Conservation (phyloP, 2,113 vertebrate species). For the Odontophorus gujanensis region DNA sequence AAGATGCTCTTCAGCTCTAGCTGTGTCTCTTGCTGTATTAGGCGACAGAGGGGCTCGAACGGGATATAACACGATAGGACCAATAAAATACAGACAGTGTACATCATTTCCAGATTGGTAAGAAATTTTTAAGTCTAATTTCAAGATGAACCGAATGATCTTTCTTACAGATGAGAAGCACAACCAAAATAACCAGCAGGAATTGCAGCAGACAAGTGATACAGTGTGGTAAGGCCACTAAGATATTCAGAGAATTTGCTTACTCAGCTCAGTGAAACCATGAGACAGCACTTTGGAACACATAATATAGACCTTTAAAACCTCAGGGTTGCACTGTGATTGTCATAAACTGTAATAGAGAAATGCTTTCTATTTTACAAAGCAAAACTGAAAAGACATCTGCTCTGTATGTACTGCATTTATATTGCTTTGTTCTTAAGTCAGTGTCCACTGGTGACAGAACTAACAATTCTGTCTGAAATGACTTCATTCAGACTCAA, state of each 20-base stretch:
- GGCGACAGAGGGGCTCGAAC: too few species aligned
- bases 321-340: constrained; percentile 17
- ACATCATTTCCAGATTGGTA: not conserved
- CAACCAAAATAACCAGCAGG: not conserved
- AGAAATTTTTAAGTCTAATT: not conserved
- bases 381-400: constrained; percentile 6
- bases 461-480: not conserved
- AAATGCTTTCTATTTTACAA: not conserved
- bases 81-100: not conserved
- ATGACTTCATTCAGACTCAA: not conserved
- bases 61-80: too few species aligned
- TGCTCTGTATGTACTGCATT: not conserved
- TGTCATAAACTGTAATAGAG: not conserved
- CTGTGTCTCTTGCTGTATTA: not conserved
- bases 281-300: not conserved
- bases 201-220: constrained; percentile 8
- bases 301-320: constrained; percentile 53
- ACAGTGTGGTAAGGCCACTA: constrained; percentile 27
- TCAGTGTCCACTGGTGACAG: not conserved
- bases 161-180: not conserved
- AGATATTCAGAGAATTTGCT: constrained; percentile 42
- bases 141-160: not conserved
- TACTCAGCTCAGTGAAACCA: constrained; percentile 45
- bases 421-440: not conserved
- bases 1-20: not conserved